Evolutionary conservation across 2,888 invertebrate genomes (phyloP).

Genomic region (Phragmatobia fuliginosa): DNA sequence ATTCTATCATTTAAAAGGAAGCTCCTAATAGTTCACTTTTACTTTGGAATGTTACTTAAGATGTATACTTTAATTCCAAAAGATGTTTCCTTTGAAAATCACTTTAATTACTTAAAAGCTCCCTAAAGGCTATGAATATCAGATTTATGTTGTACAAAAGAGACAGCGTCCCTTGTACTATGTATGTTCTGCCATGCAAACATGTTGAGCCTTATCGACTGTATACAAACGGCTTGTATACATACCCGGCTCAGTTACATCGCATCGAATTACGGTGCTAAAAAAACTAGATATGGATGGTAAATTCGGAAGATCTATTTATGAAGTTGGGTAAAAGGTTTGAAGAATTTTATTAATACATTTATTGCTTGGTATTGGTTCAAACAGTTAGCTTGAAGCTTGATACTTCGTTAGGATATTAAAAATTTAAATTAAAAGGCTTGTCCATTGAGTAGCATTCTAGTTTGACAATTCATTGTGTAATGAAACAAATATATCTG

Average conservation of each 20-base stretch:
- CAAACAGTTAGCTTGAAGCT: too few relatives aligned
- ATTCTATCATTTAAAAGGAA: not conserved
- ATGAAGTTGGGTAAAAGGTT: slow-evolving; percentile 22
- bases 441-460: slow-evolving; percentile 24
- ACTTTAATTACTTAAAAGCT: slow-evolving; percentile 69
- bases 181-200: slow-evolving; percentile 12
- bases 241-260: slow-evolving; percentile 31
- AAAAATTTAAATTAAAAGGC: slow-evolving; percentile 38
- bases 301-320: slow-evolving; percentile 17
- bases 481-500: slow-evolving; percentile 33
- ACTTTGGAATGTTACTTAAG: not conserved
- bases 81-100: slow-evolving; percentile 42
- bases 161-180: slow-evolving; percentile 21
- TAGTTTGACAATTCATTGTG: slow-evolving; percentile 22
- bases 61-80: not conserved
- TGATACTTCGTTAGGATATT: too few relatives aligned
- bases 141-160: slow-evolving; percentile 55
- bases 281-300: slow-evolving; percentile 33
- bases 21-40: not conserved
- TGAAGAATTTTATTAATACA: slow-evolving; percentile 19
- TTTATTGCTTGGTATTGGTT: slow-evolving; percentile 30
- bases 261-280: slow-evolving; percentile 14
- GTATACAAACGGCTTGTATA: slow-evolving; percentile 22
- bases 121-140: slow-evolving; percentile 56
- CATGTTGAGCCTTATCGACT: slow-evolving; percentile 10